Percentiles rank a stretch among this genome's conserved stretches.
These are phyloP conservation scores for Apantesis nais DNA, from an alignment of 2,888 invertebrate species.

Conservation along the genomic window DNA sequence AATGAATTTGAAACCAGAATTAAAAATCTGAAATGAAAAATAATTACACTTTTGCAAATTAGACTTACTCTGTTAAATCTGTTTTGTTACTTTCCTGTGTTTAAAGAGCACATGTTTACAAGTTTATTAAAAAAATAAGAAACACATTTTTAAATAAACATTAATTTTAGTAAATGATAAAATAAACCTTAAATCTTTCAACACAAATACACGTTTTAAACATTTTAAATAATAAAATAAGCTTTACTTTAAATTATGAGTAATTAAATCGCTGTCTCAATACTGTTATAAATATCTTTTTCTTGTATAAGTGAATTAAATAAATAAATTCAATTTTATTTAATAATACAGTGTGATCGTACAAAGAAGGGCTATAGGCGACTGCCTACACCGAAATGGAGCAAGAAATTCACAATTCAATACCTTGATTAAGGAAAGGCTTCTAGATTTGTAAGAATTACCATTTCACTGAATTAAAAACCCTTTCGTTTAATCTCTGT, in stretches of 20 bases:
- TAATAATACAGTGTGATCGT: not conserved
- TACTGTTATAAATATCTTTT: not conserved
- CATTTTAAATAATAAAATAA: not conserved
- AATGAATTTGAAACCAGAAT: not conserved
- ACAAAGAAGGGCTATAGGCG: not conserved
- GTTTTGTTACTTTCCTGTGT: no score
- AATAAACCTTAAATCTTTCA: not conserved
- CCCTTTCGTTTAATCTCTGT: constrained; percentile 76
- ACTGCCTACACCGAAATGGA: constrained; percentile 20
- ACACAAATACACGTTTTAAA: not conserved
- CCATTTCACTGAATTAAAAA: constrained; percentile 77
- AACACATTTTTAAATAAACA: no score
- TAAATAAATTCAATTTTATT: not conserved
- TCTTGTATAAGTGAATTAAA: not conserved
- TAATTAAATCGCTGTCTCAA: not conserved
- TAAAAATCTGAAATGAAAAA: no score
- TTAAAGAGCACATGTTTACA: no score
- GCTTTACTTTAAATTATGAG: not conserved
- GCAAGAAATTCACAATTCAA: constrained; percentile 36
- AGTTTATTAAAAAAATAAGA: no score
- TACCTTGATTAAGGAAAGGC: constrained; percentile 49
- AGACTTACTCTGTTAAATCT: no score
- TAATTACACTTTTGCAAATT: no score
- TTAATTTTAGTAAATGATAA: no score
- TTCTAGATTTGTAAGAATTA: constrained; percentile 62